Percentiles rank a stretch among this genome's conserved stretches.
Evolutionary conservation across 1,140 invertebrate genomes (phyloP).

Genomic region (Neelides sp.): DNA sequence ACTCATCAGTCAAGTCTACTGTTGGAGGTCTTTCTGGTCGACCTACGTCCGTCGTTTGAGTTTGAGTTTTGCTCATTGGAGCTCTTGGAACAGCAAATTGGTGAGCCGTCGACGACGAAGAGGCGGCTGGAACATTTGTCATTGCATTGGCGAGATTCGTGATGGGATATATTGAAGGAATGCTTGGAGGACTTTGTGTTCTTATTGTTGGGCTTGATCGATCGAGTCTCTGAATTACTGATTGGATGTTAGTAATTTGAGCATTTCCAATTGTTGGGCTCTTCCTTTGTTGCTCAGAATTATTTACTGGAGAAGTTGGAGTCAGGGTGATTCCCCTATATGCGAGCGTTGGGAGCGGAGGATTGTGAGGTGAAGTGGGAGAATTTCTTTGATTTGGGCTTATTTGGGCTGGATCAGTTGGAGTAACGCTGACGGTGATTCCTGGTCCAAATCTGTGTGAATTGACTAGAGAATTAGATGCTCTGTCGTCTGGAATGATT

Average conservation of each 20-base stretch:
- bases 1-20: conserved; percentile 29
- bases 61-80: conserved; percentile 3
- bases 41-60: conserved; percentile 6
- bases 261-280: no score
- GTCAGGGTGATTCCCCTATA: conserved; percentile 26
- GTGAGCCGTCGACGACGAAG: not conserved
- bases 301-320: conserved; percentile 20
- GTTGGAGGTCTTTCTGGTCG: conserved; percentile 27
- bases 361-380: no score
- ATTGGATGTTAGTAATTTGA: not conserved
- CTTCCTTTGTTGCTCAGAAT: not conserved
- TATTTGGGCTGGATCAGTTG: not conserved
- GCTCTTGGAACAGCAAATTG: conserved; percentile 17
- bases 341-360: no score
- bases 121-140: not conserved
- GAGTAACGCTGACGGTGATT: not conserved
- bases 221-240: not conserved
- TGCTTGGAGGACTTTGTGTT: conserved; percentile 6
- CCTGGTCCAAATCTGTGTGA: no score
- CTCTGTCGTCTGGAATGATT: no score
- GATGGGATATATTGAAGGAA: no score
- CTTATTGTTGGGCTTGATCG: conserved; percentile 7
- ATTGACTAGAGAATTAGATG: no score
- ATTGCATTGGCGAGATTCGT: not conserved
- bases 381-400: not conserved